Conservation (phyloP, 2,113 vertebrate species). For the Catagonus wagneri region DNA sequence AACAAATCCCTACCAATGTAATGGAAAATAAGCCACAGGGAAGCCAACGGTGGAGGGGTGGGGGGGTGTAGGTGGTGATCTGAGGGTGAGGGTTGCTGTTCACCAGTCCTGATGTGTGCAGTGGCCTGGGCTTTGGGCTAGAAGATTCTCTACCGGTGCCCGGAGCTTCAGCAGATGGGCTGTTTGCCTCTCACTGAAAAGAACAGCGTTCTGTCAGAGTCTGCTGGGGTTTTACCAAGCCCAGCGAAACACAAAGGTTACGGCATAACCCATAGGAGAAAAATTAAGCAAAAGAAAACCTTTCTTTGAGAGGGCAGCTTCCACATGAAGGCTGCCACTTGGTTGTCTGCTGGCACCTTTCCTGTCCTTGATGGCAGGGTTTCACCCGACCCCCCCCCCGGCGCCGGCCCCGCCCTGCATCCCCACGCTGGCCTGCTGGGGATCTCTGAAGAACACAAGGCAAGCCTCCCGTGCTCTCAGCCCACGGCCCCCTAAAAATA, state of each 20-base stretch:
- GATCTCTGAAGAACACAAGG: slow-evolving; percentile 45
- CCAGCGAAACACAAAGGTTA: neutral
- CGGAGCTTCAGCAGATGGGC: neutral
- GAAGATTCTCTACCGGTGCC: neutral
- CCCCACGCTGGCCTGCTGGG: neutral
- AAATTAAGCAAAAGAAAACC: slow-evolving; percentile 28
- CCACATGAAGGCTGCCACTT: slow-evolving; percentile 40
- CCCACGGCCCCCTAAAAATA: slow-evolving; percentile 54
- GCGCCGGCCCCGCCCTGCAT: neutral
- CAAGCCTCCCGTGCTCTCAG: neutral
- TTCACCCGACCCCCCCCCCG: neutral
- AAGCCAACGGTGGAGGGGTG: rapidly evolving
- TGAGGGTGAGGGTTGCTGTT: rapidly evolving
- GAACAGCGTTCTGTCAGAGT: neutral
- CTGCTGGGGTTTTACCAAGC: slow-evolving; percentile 60
- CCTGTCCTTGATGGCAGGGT: neutral
- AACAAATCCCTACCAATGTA: rapidly evolving
- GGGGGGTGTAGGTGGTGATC: rapidly evolving
- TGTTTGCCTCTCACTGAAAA: slow-evolving; percentile 9
- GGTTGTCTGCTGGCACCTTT: slow-evolving; percentile 42
- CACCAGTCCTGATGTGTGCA: rapidly evolving
- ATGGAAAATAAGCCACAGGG: rapidly evolving
- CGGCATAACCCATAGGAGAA: slow-evolving; percentile 21
- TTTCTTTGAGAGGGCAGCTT: neutral
- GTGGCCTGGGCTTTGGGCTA: neutral